Evolutionary conservation across 2,113 vertebrate genomes (phyloP).

Genomic region (Marcusenius ussheri): DNA sequence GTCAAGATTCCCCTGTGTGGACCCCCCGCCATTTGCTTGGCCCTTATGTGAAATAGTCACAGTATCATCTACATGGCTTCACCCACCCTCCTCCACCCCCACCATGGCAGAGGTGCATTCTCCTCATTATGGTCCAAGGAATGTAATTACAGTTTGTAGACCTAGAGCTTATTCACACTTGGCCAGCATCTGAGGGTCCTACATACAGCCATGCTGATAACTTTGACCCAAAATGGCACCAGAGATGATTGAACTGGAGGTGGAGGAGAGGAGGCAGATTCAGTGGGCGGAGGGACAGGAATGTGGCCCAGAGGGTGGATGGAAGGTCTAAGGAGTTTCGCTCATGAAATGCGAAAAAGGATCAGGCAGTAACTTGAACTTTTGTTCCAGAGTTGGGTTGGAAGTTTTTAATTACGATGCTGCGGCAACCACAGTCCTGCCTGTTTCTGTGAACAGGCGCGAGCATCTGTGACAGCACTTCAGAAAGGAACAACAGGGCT

Average conservation of each 20-base stretch:
- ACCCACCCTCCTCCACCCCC: not conserved
- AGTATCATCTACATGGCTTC: not conserved
- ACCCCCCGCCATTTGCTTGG: not conserved
- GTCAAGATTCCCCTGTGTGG: not conserved
- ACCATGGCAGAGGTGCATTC: not conserved
- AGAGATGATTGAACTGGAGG: not conserved
- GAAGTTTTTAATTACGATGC: not conserved
- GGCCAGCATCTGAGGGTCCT: not conserved
- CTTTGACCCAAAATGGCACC: not conserved
- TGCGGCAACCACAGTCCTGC: not conserved
- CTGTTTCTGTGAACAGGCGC: not conserved
- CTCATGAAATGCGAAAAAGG: not conserved
- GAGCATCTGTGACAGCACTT: not conserved
- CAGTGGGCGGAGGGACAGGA: not conserved
- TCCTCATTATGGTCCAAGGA: not conserved
- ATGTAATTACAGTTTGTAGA: not conserved
- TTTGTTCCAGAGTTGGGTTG: not conserved
- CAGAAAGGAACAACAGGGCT: not conserved
- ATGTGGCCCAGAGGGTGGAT: not conserved
- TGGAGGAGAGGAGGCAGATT: not conserved
- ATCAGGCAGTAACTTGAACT: not conserved
- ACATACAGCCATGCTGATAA: not conserved
- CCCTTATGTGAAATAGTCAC: not conserved
- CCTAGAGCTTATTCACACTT: not conserved
- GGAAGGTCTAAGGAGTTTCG: not conserved